A percentile compares a stretch with the other conserved stretches of the same genome.
phyloP scores from a whole-genome alignment of 2,888 invertebrate genomes.

The Drepanosiphum platanoidis region DNA sequence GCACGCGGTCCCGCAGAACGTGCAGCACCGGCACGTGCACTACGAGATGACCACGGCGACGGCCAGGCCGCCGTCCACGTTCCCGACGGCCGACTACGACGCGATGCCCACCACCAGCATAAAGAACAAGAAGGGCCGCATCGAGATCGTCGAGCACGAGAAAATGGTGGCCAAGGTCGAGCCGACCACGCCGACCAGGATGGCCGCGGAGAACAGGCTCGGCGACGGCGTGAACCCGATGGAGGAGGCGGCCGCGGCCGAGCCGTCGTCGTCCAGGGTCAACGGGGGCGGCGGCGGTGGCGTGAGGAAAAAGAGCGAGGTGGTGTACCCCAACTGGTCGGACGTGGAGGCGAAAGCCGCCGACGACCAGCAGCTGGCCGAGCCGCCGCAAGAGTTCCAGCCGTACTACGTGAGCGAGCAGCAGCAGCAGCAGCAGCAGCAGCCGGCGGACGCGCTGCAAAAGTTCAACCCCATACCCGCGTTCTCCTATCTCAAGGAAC shows the following conservation, averaged over 20 bases:
- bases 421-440: too few species aligned
- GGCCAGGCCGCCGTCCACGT: slow-evolving; percentile 2
- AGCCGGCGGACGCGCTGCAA: slow-evolving; percentile 31
- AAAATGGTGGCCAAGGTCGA: slow-evolving; percentile 40
- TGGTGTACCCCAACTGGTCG: slow-evolving; percentile 63
- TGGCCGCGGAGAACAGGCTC: background rate
- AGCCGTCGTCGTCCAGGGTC: background rate
- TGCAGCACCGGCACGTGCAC: slow-evolving; percentile 56
- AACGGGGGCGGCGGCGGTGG: slow-evolving; percentile 50
- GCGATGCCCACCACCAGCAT: slow-evolving; percentile 63
- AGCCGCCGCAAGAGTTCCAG: slow-evolving; percentile 44
- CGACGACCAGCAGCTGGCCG: slow-evolving; percentile 19
- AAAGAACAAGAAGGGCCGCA: slow-evolving; percentile 63
- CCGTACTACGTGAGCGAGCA: slow-evolving; percentile 49
- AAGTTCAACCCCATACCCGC: slow-evolving; percentile 58
- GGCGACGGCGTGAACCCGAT: slow-evolving; percentile 36
- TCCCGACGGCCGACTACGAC: slow-evolving; percentile 60
- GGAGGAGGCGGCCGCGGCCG: slow-evolving; percentile 35
- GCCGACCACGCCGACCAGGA: slow-evolving; percentile 9
- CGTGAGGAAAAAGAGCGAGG: slow-evolving; percentile 64
- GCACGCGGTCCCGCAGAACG: slow-evolving; percentile 59
- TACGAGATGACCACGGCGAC: slow-evolving; percentile 33
- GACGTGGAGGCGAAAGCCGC: slow-evolving; percentile 39
- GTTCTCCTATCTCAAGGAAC: slow-evolving; percentile 62
- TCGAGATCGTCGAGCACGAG: slow-evolving; percentile 63